phyloP scores from a whole-genome alignment of 2,888 invertebrate genomes.

The Himalopsyche japonica region DNA sequence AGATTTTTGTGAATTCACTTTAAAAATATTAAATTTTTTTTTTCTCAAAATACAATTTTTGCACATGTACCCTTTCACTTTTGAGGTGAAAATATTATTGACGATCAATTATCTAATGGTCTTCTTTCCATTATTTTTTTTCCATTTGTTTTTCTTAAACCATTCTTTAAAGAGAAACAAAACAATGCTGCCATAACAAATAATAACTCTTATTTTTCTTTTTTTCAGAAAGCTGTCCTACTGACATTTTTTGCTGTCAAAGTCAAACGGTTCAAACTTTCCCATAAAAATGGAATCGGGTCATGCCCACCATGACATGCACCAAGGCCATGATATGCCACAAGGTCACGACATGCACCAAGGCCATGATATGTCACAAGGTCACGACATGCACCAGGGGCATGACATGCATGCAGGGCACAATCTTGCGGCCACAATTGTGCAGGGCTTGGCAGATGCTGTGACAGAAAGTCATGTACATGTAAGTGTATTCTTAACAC shows the following conservation, averaged over 20 bases:
- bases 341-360: conserved; percentile 11
- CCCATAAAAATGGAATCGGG: background rate
- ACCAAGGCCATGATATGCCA: conserved; percentile 12
- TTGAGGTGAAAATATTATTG: too few species aligned
- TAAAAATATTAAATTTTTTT: too few species aligned
- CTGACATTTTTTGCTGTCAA: background rate
- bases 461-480: background rate
- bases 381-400: conserved; percentile 22
- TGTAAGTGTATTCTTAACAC: background rate
- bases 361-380: conserved; percentile 26
- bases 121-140: too few species aligned
- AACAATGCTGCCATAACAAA: too few species aligned
- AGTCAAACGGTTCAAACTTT: background rate
- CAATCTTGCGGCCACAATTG: conserved; percentile 6
- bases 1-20: too few species aligned
- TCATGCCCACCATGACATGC: background rate
- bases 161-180: too few species aligned
- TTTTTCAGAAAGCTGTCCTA: background rate
- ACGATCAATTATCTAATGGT: too few species aligned
- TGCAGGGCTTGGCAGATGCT: background rate
- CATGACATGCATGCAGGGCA: conserved; percentile 24
- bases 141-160: too few species aligned
- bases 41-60: too few species aligned
- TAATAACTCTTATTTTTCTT: background rate
- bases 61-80: too few species aligned